These are phyloP conservation scores for Bombus consobrinus DNA, from an alignment of 1,140 invertebrate species.

Conservation along the genomic window DNA sequence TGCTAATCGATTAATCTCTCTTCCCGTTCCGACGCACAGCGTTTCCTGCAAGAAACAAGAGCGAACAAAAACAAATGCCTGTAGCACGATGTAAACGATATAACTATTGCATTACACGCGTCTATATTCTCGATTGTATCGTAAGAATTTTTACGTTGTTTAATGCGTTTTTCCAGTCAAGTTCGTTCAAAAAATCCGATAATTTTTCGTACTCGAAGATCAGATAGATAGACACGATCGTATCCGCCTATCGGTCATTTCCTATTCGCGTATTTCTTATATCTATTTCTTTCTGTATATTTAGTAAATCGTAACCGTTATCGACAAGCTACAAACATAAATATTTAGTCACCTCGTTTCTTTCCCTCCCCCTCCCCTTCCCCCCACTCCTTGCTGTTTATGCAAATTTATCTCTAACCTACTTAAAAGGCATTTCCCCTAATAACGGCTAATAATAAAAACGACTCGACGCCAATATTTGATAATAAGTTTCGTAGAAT, in stretches of 20 bases:
- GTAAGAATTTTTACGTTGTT: background rate
- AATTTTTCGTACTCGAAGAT: background rate
- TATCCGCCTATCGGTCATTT: background rate
- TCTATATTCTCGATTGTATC: background rate
- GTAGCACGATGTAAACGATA: no score
- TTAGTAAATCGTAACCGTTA: background rate
- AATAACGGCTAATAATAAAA: background rate
- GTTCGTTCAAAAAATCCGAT: background rate
- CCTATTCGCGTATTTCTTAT: background rate
- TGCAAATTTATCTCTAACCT: background rate
- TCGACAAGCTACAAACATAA: background rate
- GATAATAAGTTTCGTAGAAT: background rate
- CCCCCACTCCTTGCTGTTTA: no score
- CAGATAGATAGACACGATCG: background rate
- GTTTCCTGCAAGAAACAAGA: background rate
- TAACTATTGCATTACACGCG: background rate
- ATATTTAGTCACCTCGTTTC: background rate
- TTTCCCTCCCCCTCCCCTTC: background rate
- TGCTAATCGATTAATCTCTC: background rate
- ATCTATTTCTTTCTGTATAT: no score
- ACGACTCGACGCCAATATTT: background rate
- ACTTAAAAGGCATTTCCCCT: background rate
- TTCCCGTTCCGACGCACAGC: no score
- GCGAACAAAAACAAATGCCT: background rate
- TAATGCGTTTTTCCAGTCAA: background rate